Conservation (phyloP, 2,888 invertebrate genomes). For the Ormyrus pomaceus region DNA sequence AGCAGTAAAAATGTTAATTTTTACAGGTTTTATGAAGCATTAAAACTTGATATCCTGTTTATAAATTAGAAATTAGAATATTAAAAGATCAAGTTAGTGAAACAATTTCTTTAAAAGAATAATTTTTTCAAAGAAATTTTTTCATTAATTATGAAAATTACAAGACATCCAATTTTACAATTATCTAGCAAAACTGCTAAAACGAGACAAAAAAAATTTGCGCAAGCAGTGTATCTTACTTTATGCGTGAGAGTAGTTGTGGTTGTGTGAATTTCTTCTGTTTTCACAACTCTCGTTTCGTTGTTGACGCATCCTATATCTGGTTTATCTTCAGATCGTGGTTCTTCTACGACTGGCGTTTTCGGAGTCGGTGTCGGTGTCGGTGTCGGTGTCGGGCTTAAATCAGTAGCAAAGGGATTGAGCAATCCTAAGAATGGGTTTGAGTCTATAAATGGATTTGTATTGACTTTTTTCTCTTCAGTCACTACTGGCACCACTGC, state of each 20-base stretch:
- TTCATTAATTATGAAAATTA: conserved; percentile 16
- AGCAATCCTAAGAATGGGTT: conserved; percentile 75
- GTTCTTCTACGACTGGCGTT: conserved; percentile 27
- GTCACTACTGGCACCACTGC: conserved; percentile 22
- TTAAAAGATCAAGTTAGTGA: neutral
- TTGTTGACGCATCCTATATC: conserved; percentile 60
- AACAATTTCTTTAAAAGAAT: conserved; percentile 6
- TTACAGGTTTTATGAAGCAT: neutral
- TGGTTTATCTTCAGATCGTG: conserved; percentile 41
- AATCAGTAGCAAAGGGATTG: conserved; percentile 67
- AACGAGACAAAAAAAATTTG: conserved; percentile 44
- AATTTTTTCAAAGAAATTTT: neutral
- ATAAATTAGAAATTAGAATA: neutral
- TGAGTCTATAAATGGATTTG: conserved; percentile 77
- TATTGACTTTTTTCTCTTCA: conserved; percentile 70
- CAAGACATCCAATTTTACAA: conserved; percentile 36
- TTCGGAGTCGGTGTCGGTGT: conserved; percentile 18
- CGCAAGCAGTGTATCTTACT: conserved; percentile 63
- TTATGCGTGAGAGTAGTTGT: conserved; percentile 70
- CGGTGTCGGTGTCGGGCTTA: conserved; percentile 26
- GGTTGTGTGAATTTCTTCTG: conserved; percentile 70
- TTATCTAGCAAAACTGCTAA: conserved; percentile 41
- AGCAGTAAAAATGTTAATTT: neutral
- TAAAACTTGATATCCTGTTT: neutral
- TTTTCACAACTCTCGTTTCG: conserved; percentile 68